Conservation (phyloP, 2,797 vertebrate genomes). For the Alexandromys oeconomus region DNA sequence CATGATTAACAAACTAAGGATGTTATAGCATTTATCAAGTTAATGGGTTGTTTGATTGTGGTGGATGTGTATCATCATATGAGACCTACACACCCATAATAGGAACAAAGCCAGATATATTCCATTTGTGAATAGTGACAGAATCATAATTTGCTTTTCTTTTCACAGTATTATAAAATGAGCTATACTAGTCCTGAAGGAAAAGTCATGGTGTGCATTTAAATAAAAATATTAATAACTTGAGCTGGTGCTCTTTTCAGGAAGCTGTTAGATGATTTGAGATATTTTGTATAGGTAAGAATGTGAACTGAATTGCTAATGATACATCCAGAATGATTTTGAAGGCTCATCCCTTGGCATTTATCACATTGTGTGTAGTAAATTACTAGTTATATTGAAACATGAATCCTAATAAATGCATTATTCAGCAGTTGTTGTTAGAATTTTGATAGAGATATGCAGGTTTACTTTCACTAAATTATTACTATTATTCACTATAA, state of each 20-base stretch:
- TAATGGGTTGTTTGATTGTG: constrained; percentile 43
- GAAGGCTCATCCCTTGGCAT: constrained; percentile 78
- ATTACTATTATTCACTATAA: constrained; percentile 40
- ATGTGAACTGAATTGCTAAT: constrained; percentile 81
- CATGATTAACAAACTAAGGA: neutral
- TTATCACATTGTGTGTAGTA: constrained; percentile 73
- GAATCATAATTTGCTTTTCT: constrained; percentile 78
- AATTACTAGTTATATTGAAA: constrained; percentile 81
- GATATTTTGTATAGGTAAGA: constrained; percentile 79
- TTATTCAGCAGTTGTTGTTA: constrained; percentile 74
- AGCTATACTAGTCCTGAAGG: constrained; percentile 78
- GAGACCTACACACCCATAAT: neutral
- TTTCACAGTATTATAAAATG: constrained; percentile 62
- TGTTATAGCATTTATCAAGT: constrained; percentile 34
- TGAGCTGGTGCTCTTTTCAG: constrained; percentile 76
- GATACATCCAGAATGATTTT: constrained; percentile 66
- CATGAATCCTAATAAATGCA: constrained; percentile 77
- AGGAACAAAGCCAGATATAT: constrained; percentile 7
- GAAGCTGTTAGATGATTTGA: constrained; percentile 78
- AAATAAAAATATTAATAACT: constrained; percentile 86
- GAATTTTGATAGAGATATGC: constrained; percentile 66
- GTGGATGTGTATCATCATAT: constrained; percentile 45
- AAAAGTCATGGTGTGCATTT: constrained; percentile 85
- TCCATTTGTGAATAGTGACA: constrained; percentile 72
- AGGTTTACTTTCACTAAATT: constrained; percentile 56